Evolutionary conservation across 2,888 invertebrate species (phyloP), one percentile per base, ranked within the genome.

Genomic region (Sussaba pulchella): DNA sequence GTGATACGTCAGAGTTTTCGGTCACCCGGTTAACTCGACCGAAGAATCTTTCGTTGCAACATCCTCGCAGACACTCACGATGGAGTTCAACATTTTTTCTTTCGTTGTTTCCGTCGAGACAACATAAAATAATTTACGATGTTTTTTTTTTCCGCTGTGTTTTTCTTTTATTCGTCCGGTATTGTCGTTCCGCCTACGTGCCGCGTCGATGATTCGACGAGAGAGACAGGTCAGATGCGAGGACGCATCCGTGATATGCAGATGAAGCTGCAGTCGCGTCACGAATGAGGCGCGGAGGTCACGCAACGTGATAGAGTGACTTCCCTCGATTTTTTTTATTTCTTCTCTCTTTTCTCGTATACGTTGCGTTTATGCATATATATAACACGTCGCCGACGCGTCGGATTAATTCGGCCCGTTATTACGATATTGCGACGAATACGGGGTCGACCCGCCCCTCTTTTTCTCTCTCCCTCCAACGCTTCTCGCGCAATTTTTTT

Each of bases 331-430:
- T 12, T 69, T 39, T 69, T 54, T 54, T 54, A 8, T 17, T 43
- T 41, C 26, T 14, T 24, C 41, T 69, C 41, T 69, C 43, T 24
- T 26, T 39, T n/a, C n/a, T 5, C 17, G 5, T n/a, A 41, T 14
- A 54, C 39, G 4, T 43, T 14, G 19, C 52, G 67, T 36, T 24
- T 43, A 54, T 54, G 24, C 52, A 54, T 41, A 54, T 69, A 57
- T 67, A 54, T 57, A 14, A 70, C 21, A 19, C 21, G 19, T 9
- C 17, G 5, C 21, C 12, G 2, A 61, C 41, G 12, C 31, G 24
- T 21, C 17, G 17, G 70, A 70, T 70, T 70, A 70, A 57, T 54
- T 43, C 26, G 19, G n/a, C n/a, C n/a, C 31, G 31, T 70, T 31
- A 57, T 70, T 57, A 31, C 57, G 26, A 57, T 69, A 45, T 43